Evolutionary conservation across 1,140 invertebrate genomes (phyloP), one percentile per base, ranked within the genome.

Genomic region (Habropoda laboriosa): DNA sequence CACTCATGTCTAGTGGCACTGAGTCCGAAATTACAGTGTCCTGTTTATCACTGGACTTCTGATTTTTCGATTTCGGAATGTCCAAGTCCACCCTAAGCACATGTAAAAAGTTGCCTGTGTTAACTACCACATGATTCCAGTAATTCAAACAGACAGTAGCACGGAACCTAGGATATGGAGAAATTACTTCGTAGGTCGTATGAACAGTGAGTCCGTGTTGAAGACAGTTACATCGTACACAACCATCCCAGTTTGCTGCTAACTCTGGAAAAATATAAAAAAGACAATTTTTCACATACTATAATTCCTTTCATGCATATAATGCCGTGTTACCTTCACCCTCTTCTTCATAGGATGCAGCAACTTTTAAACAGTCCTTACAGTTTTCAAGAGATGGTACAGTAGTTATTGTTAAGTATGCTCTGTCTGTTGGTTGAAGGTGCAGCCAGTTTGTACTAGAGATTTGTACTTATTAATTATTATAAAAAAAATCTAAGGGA

Each of bases 51-150:
- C 61, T 83, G 45, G 32, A 83, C 64, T 83, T 90, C 16, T 85
- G 76, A 70, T 85, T 88, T 61, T 86, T 89, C 7, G 80, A 67
- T 66, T 90, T 91, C 16, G 89, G 88, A 66, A 91, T 88, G 71
- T 94, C 92, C 61, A 95, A 87, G 71, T 94, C 92, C 27, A 94
- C 92, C 79, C 91, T 93, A 30, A 96, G 88, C 27, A 95, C 94
- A 74, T 96, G 95, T 32, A 96, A 91, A 81, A 96, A 96, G 87
- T 96, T 96, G 21, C 96, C 96, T 7, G 96, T 96, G 86, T 96
- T 96, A 27, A 96, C 92, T 16, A 96, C 93, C 47, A 96, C 94
- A 61, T 94, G 93, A 74, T 95, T 94, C 86, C 95, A 94, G 70
- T 94, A 93, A 86, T 95, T 95, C 60, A 96, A 90, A 84, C 94